Evolutionary conservation across 2,797 vertebrate species (phyloP), one percentile per base, ranked within the genome.

Genomic region (Muscicapa comitata): DNA sequence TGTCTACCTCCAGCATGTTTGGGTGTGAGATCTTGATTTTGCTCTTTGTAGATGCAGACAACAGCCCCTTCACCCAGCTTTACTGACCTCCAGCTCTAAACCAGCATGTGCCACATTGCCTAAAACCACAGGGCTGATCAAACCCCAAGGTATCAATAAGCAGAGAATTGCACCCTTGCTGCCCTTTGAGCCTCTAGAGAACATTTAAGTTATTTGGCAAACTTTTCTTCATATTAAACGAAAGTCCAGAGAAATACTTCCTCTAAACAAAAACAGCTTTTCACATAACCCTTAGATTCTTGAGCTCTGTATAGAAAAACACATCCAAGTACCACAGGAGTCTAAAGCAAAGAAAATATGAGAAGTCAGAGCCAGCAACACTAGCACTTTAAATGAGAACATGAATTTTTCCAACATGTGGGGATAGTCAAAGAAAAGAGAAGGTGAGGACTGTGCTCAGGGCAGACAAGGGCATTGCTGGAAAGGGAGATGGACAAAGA

Each of bases 401-500:
- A 19, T 61, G 63, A 71, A 84, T 91, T 77, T 47, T 17, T 94
- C 65, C 2, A 18, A 71, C 45, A 33, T 28, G 26, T 71, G 38
- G 38, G 65, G 42, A 80, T 26, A 86, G 66, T 66, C 50, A 90
- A 86, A 81, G 70, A 63, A 43, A 70, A 86, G 33, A 85, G 33
- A 62, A 66, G 73, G 37, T 66, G 40, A 72, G 40, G 51, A 79
- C 54, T 15, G 0, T 55, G 80, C 72, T 94, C 48, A 42, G 83
- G 67, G 80, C 83, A 93, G 90, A 42, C 19, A 82, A 78, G 74
- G 74, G 74, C 86, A 79, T 42, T n/a, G n/a, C 77, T 88, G 71
- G 45, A 73, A 94, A 86, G 71, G 4, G 35, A 84, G 71, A 85
- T 4, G 90, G 94, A 88, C 90, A 90, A 90, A 88, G 83, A 75